Evolutionary conservation across 2,113 vertebrate genomes (phyloP).

Genomic region (Peromyscus leucopus): DNA sequence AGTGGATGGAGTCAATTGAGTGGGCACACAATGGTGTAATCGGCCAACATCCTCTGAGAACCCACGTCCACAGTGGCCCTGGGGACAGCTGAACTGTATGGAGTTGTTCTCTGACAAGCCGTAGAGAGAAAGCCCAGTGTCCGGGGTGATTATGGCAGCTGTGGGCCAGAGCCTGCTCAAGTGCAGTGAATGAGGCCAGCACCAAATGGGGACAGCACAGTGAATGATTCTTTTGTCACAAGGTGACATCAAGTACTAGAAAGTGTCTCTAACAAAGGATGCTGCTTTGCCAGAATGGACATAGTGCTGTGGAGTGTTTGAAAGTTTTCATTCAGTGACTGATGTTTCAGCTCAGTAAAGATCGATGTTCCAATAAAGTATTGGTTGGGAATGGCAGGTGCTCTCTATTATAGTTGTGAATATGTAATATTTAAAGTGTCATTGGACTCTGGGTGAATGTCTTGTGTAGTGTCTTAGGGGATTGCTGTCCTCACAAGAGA

Average conservation of each 20-base stretch:
- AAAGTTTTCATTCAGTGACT: conserved; percentile 21
- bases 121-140: conserved; percentile 7
- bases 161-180: conserved; percentile 23
- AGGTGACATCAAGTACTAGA: conserved; percentile 10
- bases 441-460: neutral
- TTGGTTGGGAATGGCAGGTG: neutral
- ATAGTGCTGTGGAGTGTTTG: neutral
- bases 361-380: neutral
- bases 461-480: neutral
- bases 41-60: neutral
- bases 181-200: conserved; percentile 53
- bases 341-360: neutral
- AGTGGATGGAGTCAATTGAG: conserved; percentile 6
- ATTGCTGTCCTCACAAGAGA: neutral
- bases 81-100: neutral
- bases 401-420: neutral
- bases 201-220: neutral
- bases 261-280: neutral
- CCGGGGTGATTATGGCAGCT: neutral
- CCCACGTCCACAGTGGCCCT: neutral
- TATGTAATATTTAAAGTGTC: neutral
- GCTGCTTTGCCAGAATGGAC: neutral
- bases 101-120: conserved; percentile 55
- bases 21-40: neutral
- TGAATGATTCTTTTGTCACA: conserved; percentile 70